phyloP scores from a whole-genome alignment of 2,797 vertebrate genomes.

The Podarcis lilfordi region DNA sequence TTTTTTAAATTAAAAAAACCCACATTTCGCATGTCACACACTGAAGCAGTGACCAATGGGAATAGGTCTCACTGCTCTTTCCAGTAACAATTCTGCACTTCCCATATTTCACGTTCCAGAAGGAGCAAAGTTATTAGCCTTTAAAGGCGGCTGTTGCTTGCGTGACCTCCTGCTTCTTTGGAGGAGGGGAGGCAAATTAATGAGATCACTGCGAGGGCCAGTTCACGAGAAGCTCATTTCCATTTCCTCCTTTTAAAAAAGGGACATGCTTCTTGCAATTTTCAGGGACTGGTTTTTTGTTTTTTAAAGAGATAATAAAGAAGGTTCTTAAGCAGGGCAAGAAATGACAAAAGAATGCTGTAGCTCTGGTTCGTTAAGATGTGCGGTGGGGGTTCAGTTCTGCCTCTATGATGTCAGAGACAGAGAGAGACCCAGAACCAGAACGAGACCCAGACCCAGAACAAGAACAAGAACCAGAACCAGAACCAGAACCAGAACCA shows the following conservation, averaged over 20 bases:
- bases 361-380: neutral
- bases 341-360: neutral
- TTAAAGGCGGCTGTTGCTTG: constrained; percentile 63
- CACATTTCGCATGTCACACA: neutral
- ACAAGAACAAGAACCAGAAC: too few relatives aligned
- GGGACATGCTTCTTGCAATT: constrained; percentile 38
- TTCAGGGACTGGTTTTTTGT: neutral
- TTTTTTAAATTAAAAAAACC: constrained; percentile 5
- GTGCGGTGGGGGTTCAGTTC: neutral
- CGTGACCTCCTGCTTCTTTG: constrained; percentile 68
- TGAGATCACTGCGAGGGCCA: constrained; percentile 38
- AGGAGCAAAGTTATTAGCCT: constrained; percentile 67
- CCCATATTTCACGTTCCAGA: constrained; percentile 58
- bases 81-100: constrained; percentile 54
- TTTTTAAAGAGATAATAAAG: neutral
- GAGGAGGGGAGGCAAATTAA: constrained; percentile 66
- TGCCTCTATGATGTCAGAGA: neutral
- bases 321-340: neutral
- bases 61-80: constrained; percentile 57
- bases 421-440: too few relatives aligned
- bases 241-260: constrained; percentile 58
- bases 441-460: too few relatives aligned
- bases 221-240: constrained; percentile 66
- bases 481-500: too few relatives aligned
- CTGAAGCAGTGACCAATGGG: constrained; percentile 29